These are phyloP conservation scores for Gymnogyps californianus DNA, from an alignment of 2,113 vertebrate species.

Conservation along the genomic window DNA sequence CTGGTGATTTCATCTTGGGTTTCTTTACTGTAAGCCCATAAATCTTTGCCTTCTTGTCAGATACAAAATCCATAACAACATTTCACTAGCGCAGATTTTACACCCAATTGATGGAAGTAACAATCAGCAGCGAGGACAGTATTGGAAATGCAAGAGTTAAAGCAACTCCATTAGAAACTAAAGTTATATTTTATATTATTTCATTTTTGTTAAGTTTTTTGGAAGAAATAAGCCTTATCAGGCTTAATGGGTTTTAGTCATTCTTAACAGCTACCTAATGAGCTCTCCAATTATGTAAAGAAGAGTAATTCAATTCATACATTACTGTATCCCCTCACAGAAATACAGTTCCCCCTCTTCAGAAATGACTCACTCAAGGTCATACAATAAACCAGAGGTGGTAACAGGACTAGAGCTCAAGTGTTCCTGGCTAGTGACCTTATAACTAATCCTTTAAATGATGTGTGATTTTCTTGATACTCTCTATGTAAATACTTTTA, in stretches of 20 bases:
- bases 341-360: not conserved
- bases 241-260: not conserved
- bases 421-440: not conserved
- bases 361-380: not conserved
- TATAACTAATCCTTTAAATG: not conserved
- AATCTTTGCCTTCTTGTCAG: not conserved
- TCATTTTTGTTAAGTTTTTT: not conserved
- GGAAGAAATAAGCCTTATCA: not conserved
- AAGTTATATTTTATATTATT: not conserved
- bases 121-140: not conserved
- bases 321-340: not conserved
- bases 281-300: not conserved
- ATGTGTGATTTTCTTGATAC: not conserved
- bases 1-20: not conserved
- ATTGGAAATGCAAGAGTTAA: not conserved
- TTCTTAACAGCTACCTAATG: constrained; percentile 7
- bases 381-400: not conserved
- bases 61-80: not conserved
- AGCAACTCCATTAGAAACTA: not conserved
- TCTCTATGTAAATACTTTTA: not conserved
- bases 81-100: not conserved
- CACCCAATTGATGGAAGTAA: not conserved
- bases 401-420: not conserved
- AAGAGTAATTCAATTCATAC: not conserved
- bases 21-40: not conserved